Base-by-base conservation (phyloP, 2,888 invertebrate genomes). In the Orthosia incerta region DNA sequence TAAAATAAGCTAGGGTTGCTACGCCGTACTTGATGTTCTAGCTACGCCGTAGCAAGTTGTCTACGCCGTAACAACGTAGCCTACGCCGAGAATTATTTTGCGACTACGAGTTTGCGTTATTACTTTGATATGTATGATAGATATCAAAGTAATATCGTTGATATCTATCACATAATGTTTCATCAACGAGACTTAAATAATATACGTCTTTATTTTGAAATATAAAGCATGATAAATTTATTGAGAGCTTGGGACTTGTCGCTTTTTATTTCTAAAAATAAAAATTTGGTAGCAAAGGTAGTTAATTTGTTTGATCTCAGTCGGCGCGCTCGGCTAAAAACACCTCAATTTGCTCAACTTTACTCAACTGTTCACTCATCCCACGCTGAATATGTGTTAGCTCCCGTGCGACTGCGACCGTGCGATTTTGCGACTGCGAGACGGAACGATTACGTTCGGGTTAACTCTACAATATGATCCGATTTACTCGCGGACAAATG, bases 381-480 rank as follows among this genome's bases (percentile, higher is more conserved):
- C 56, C 31, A 26, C 56, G 51, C 70, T 79, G 64, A 71, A 57
- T 68, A 61, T 72, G 65, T 60, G 50, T 45, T 16, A 16, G 56
- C n/a, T 62, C 65, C 31, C 9, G n/a, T 9, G 69, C 46, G 56
- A 23, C 64, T 20, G 65, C 55, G 50, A 50, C 18, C 11, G 56
- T n/a, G 66, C 65, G 51, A 51, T 23, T 13, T 16, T 9, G 69
- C 46, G 56, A 23, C 64, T 20, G 26, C 15, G 65, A 59, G 20
- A 23, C n/a, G 56, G 20, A 48, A 73, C 55, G 20, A 66, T 60
- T 55, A 51, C 51, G 26, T 23, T 60, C 55, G 45, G 57, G 57
- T 45, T 55, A 71, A 69, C 60, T 55, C 60, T 62, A 18, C 70
- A n/a, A 61, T 71, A 63, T 66, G 57, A 79, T 71, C 69, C 20